Conservation (phyloP, 2,113 vertebrate species). For the Cettia cetti region DNA sequence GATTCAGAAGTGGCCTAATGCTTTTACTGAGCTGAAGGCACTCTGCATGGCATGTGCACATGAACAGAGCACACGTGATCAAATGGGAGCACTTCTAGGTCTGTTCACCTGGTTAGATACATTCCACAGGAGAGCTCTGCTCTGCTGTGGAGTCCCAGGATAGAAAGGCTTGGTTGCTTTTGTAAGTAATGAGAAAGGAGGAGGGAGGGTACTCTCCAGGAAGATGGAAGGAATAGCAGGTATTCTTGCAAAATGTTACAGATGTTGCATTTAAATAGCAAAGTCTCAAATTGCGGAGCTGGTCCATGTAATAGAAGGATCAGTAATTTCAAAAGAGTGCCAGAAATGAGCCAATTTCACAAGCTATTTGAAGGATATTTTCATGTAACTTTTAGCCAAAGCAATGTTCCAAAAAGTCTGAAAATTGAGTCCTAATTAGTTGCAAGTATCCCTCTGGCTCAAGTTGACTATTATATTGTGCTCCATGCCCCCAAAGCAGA, state of each 20-base stretch:
- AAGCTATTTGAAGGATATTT: constrained; percentile 60
- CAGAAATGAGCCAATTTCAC: constrained; percentile 60
- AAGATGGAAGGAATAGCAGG: background rate
- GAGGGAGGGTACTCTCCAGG: background rate
- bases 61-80: background rate
- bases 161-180: background rate
- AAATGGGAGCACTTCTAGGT: background rate
- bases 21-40: background rate
- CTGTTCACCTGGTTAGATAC: background rate
- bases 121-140: background rate
- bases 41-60: background rate
- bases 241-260: constrained; percentile 37
- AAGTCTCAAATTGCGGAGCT: constrained; percentile 22
- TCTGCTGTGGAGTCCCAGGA: background rate
- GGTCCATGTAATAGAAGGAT: constrained; percentile 35
- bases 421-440: constrained; percentile 66
- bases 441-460: constrained; percentile 30
- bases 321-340: constrained; percentile 54
- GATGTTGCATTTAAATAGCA: constrained; percentile 56
- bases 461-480: constrained; percentile 40
- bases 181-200: background rate
- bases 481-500: constrained; percentile 21
- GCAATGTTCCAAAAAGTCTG: constrained; percentile 49
- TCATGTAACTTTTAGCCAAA: constrained; percentile 56
- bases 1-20: background rate